These are phyloP conservation scores for Saccostrea cuccullata DNA, from an alignment of 1,140 invertebrate species.

Conservation along the genomic window DNA sequence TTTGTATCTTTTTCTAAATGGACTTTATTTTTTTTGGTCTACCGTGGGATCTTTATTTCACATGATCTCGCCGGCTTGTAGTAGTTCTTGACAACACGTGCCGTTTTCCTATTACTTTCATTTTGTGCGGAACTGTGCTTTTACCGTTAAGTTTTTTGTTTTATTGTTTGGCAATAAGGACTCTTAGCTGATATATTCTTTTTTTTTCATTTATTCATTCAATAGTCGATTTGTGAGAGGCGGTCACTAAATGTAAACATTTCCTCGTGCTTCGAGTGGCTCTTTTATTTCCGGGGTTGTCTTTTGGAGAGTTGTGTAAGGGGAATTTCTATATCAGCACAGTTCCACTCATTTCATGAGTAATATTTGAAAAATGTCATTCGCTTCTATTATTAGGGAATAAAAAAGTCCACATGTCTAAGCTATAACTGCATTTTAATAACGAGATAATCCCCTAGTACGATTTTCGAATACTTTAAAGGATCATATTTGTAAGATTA, in stretches of 20 bases:
- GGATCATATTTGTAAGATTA: conserved; percentile 26
- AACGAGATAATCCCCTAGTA: background rate
- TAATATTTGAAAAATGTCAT: conserved; percentile 8
- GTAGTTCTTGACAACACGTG: conserved; percentile 13
- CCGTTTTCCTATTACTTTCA: conserved; percentile 1
- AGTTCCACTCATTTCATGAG: background rate
- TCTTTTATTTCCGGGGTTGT: background rate
- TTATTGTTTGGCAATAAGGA: background rate
- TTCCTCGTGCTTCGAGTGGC: conserved; percentile 1
- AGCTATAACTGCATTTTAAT: background rate
- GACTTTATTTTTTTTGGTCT: background rate
- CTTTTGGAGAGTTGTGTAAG: background rate
- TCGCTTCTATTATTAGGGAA: conserved; percentile 30
- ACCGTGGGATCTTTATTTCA: background rate
- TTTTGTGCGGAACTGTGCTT: conserved; percentile 12
- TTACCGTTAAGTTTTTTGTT: background rate
- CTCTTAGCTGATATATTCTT: background rate
- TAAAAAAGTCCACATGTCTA: conserved; percentile 32
- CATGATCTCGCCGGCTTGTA: background rate
- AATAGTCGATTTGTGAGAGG: background rate
- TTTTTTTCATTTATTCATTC: background rate
- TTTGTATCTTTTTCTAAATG: background rate
- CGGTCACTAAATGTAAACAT: conserved; percentile 3
- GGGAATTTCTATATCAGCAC: background rate
- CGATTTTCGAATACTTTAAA: conserved; percentile 13